Percentiles rank a stretch among this genome's conserved stretches.
phyloP scores from a whole-genome alignment of 2,113 vertebrate genomes.

The Sebastes schlegelii region DNA sequence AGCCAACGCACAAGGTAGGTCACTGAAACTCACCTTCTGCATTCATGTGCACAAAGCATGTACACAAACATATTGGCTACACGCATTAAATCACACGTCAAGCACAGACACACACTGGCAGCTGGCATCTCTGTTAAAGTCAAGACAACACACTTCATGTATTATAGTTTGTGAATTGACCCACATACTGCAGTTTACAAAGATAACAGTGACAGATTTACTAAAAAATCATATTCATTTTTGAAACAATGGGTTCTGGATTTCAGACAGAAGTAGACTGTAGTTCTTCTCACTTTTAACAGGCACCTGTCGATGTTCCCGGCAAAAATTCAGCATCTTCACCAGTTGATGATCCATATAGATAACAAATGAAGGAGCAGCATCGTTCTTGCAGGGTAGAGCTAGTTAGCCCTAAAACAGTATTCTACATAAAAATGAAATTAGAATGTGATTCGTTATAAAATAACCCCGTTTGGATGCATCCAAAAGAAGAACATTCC shows the following conservation, averaged over 20 bases:
- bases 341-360: too few relatives aligned
- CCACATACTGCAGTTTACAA: background rate
- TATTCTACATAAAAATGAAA: background rate
- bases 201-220: background rate
- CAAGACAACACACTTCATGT: background rate
- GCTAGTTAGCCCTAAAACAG: background rate
- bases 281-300: background rate
- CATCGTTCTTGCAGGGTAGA: too few relatives aligned
- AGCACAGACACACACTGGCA: slow-evolving; percentile 3
- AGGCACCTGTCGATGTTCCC: background rate
- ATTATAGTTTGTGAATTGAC: slow-evolving; percentile 1
- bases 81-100: background rate
- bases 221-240: background rate
- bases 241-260: background rate
- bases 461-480: background rate
- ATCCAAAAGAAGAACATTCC: background rate
- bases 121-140: slow-evolving; percentile 1
- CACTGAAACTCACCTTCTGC: slow-evolving; percentile 30
- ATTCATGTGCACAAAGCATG: slow-evolving; percentile 14
- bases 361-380: too few relatives aligned
- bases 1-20: slow-evolving; percentile 14
- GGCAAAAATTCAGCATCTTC: too few relatives aligned
- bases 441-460: background rate
- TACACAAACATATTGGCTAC: background rate
- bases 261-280: background rate